These are phyloP conservation scores for Hydraecia micacea DNA, from an alignment of 2,888 invertebrate species.

Conservation along the genomic window DNA sequence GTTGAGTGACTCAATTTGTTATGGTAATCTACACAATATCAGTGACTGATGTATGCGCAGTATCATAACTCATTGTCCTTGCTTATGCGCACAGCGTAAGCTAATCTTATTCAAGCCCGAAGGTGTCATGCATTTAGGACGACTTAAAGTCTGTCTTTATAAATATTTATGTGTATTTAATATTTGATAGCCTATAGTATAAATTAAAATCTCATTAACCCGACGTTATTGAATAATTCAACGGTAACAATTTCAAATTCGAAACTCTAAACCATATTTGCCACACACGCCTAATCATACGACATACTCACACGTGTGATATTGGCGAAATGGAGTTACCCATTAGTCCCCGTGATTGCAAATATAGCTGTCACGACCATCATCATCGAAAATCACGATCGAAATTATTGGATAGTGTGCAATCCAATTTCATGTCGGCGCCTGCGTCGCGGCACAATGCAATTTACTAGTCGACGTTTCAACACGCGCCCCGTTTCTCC, in stretches of 20 bases:
- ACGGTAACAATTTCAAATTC: conserved; percentile 38
- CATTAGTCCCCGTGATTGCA: conserved; percentile 51
- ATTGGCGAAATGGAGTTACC: conserved; percentile 42
- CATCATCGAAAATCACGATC: conserved; percentile 85
- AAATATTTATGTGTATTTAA: conserved; percentile 76
- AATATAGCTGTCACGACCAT: conserved; percentile 79
- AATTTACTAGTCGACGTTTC: conserved; percentile 83
- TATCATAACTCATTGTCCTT: conserved; percentile 77
- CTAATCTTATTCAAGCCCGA: conserved; percentile 77
- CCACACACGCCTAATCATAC: conserved; percentile 23
- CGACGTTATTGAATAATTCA: conserved; percentile 69
- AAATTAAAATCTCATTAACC: conserved; percentile 72
- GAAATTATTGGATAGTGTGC: conserved; percentile 84
- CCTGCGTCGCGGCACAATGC: conserved; percentile 81
- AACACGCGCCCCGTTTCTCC: conserved; percentile 76
- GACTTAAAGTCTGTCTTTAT: conserved; percentile 78
- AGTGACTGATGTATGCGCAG: conserved; percentile 71
- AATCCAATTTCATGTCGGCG: conserved; percentile 84
- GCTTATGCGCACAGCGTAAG: conserved; percentile 74
- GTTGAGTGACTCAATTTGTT: conserved; percentile 77
- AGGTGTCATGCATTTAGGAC: conserved; percentile 81
- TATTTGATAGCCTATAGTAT: conserved; percentile 68
- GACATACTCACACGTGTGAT: conserved; percentile 38
- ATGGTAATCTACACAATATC: conserved; percentile 73
- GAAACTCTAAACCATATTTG: conserved; percentile 14